phyloP scores from a whole-genome alignment of 2,888 invertebrate genomes.

The Ophion obscuratus region DNA sequence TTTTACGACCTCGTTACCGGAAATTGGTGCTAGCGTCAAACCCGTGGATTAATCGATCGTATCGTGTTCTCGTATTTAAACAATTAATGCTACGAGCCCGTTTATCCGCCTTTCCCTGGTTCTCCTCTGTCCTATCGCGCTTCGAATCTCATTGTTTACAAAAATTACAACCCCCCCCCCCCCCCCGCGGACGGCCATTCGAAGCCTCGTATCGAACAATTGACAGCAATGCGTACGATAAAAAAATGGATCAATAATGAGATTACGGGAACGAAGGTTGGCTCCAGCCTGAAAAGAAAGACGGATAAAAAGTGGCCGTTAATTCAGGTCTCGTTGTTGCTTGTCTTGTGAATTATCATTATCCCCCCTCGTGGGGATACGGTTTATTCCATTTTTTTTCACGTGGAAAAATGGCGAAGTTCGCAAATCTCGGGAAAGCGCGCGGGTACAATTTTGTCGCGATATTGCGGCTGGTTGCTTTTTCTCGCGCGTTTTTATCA shows the following conservation, averaged over 20 bases:
- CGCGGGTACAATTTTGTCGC: constrained; percentile 18
- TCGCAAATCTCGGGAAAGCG: constrained; percentile 10
- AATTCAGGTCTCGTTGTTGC: background rate
- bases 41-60: constrained; percentile 66
- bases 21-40: constrained; percentile 39
- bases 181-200: background rate
- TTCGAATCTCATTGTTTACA: constrained; percentile 54
- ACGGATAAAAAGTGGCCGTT: background rate
- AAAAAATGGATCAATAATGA: background rate
- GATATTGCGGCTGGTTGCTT: constrained; percentile 37
- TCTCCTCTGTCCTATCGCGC: constrained; percentile 26
- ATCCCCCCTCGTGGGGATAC: background rate
- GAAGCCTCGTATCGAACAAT: constrained; percentile 32
- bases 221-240: constrained; percentile 7
- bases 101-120: constrained; percentile 5
- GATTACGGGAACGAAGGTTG: background rate
- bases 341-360: background rate
- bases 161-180: constrained; percentile 45
- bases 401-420: constrained; percentile 35
- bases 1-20: constrained; percentile 66
- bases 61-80: constrained; percentile 65
- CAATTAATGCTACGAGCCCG: constrained; percentile 58
- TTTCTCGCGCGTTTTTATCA: constrained; percentile 63
- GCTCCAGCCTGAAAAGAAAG: background rate
- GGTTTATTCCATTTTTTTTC: too few species aligned